phyloP scores from a whole-genome alignment of 1,140 invertebrate species.

The Andricus grossulariae region DNA sequence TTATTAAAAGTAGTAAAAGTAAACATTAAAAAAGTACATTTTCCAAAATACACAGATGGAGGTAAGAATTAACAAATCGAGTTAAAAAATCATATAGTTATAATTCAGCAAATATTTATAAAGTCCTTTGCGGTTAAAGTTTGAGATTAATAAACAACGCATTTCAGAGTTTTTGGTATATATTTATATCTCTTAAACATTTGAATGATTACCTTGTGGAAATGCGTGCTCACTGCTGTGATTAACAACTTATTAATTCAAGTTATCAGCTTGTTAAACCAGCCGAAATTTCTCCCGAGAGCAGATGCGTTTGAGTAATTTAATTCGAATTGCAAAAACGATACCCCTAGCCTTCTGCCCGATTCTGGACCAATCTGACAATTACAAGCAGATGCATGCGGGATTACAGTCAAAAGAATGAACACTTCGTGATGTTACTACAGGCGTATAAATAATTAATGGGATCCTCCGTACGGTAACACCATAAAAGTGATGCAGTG shows the following conservation, averaged over 20 bases:
- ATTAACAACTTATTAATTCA: conserved; percentile 1
- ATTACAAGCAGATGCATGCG: conserved; percentile 44
- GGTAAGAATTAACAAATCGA: too few species aligned
- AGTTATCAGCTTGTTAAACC: background rate
- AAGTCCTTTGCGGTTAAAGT: too few species aligned
- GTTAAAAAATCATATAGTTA: too few species aligned
- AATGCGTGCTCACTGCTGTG: too few species aligned
- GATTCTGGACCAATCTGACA: conserved; percentile 45
- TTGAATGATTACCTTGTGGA: too few species aligned
- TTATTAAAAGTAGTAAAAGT: too few species aligned
- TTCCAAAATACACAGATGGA: too few species aligned
- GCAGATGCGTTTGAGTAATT: conserved; percentile 8
- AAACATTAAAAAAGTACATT: too few species aligned
- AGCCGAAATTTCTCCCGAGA: background rate
- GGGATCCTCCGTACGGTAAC: conserved; percentile 16
- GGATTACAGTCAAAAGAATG: conserved; percentile 43
- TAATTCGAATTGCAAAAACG: conserved; percentile 32
- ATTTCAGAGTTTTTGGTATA: too few species aligned
- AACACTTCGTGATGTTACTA: conserved; percentile 33
- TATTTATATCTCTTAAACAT: too few species aligned
- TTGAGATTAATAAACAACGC: too few species aligned
- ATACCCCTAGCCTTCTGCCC: conserved; percentile 31
- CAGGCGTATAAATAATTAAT: conserved; percentile 53
- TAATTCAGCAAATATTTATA: too few species aligned
- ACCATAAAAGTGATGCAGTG: conserved; percentile 60